These are phyloP conservation scores for Catamblyrhynchus diadema DNA, from an alignment of 2,797 vertebrate species.

Conservation along the genomic window DNA sequence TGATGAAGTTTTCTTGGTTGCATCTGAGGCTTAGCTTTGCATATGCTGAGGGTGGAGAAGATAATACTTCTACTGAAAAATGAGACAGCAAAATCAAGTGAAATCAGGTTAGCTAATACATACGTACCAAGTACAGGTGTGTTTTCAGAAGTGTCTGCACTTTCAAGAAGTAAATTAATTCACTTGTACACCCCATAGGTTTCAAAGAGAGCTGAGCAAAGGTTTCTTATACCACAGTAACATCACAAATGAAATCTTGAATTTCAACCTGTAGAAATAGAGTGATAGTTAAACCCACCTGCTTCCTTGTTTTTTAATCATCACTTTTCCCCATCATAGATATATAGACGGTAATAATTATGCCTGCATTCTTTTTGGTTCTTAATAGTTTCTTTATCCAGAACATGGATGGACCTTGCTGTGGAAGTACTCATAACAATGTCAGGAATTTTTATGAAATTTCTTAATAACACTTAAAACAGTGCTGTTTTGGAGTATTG, in stretches of 20 bases:
- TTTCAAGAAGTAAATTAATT: not conserved
- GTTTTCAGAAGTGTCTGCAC: not conserved
- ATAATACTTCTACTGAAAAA: not conserved
- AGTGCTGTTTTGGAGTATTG: not conserved
- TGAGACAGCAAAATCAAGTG: not conserved
- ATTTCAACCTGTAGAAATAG: not conserved
- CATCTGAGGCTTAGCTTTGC: not conserved
- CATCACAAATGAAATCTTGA: not conserved
- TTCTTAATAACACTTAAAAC: not conserved
- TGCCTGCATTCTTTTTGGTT: not conserved
- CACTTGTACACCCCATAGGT: fast-evolving
- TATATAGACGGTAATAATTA: not conserved
- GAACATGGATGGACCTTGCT: not conserved
- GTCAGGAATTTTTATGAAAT: not conserved
- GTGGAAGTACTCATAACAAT: not conserved
- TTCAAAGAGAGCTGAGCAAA: not conserved
- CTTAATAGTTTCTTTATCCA: not conserved
- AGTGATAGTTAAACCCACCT: not conserved
- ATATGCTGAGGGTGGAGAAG: not conserved
- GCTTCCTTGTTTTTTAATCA: not conserved
- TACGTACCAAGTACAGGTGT: not conserved
- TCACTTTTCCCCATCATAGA: not conserved
- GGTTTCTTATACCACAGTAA: not conserved
- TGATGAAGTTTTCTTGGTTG: not conserved
- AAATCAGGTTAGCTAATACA: not conserved